phyloP scores from a whole-genome alignment of 2,888 invertebrate species.

The Ochropleura plecta region DNA sequence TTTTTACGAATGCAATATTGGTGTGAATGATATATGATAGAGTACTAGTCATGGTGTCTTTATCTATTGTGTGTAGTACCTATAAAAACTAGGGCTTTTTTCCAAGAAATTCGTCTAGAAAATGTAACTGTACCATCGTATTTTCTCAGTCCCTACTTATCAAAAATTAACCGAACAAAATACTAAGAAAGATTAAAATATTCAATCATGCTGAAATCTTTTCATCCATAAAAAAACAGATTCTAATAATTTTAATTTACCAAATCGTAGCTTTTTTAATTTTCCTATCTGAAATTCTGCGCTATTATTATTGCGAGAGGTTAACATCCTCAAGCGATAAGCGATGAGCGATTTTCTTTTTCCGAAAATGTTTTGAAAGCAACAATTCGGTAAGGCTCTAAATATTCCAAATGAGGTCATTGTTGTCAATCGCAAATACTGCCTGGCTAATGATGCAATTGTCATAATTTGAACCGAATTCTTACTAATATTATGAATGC shows the following conservation, averaged over 20 bases:
- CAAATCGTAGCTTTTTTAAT: slow-evolving; percentile 28
- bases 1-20: neutral
- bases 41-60: too few relatives aligned
- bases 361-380: neutral
- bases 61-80: neutral
- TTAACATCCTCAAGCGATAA: slow-evolving; percentile 39
- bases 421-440: neutral
- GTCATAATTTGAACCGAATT: neutral
- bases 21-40: neutral
- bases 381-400: neutral
- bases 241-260: slow-evolving; percentile 37
- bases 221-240: neutral
- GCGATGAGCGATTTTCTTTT: slow-evolving; percentile 26
- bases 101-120: too few relatives aligned
- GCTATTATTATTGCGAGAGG: slow-evolving; percentile 43
- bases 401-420: neutral
- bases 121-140: neutral
- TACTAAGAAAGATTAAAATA: neutral
- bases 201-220: neutral
- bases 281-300: slow-evolving; percentile 33
- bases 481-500: too few relatives aligned
- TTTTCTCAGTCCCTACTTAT: neutral
- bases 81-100: neutral
- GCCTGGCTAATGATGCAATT: neutral
- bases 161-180: neutral